Conservation (phyloP, 2,113 vertebrate species). For the Athene noctua region DNA sequence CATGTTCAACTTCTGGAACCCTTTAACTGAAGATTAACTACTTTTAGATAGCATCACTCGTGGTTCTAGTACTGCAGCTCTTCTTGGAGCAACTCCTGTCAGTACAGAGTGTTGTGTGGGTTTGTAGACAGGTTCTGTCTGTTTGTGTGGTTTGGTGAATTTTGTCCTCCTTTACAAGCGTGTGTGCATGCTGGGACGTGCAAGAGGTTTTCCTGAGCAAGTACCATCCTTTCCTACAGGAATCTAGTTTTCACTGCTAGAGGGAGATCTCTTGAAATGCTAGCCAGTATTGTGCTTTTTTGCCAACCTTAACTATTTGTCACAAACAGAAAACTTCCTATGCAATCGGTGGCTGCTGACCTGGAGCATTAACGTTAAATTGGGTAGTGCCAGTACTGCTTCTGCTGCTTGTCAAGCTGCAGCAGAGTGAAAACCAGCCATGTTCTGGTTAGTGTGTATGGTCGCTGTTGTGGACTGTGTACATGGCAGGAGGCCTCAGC, state of each 20-base stretch:
- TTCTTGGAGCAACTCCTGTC: not conserved
- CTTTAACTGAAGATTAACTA: not conserved
- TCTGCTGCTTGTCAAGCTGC: not conserved
- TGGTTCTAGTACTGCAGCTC: not conserved
- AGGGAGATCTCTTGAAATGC: not conserved
- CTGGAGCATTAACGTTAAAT: not conserved
- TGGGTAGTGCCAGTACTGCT: not conserved
- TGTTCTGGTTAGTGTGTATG: not conserved
- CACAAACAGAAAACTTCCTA: not conserved
- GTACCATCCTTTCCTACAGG: not conserved
- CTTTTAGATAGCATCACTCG: not conserved
- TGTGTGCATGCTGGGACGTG: not conserved
- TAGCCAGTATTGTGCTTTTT: not conserved
- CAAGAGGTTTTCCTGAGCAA: not conserved
- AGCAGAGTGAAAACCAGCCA: not conserved
- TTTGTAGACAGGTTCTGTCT: constrained; percentile 31
- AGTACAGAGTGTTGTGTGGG: not conserved
- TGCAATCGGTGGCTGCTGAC: not conserved
- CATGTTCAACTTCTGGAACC: not conserved
- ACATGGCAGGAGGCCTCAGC: not conserved
- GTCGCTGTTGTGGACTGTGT: not conserved
- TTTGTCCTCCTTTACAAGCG: not conserved
- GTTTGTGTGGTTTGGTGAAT: not conserved
- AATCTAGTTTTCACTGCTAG: not conserved
- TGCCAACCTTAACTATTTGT: not conserved